Conservation (phyloP, 2,888 invertebrate genomes). For the Cyrtodaria siliqua region DNA sequence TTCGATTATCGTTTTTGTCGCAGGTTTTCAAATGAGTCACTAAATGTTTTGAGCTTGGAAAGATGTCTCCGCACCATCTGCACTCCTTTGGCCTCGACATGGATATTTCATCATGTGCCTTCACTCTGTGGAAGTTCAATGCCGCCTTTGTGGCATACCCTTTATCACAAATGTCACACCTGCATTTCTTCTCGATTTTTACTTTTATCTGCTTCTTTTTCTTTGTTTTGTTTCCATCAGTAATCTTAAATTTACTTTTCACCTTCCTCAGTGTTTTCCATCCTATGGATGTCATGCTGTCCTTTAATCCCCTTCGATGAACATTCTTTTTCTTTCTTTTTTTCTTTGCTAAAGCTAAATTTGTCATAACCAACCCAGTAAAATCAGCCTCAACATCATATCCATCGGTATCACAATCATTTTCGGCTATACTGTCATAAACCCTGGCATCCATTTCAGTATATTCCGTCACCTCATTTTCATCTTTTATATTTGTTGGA, state of each 20-base stretch:
- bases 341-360: not conserved
- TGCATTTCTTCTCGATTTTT: not conserved
- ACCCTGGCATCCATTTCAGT: too few relatives aligned
- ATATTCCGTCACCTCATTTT: too few relatives aligned
- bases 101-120: not conserved
- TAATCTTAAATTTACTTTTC: not conserved
- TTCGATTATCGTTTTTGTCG: conserved; percentile 32
- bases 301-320: too few relatives aligned
- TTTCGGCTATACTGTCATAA: too few relatives aligned
- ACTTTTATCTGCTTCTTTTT: not conserved
- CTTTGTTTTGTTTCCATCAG: not conserved
- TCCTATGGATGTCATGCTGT: not conserved
- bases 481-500: too few relatives aligned
- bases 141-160: conserved; percentile 5
- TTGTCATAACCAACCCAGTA: not conserved
- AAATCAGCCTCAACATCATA: too few relatives aligned
- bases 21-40: conserved; percentile 24
- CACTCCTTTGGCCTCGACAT: conserved; percentile 16
- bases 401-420: too few relatives aligned
- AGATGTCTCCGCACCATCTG: conserved; percentile 35
- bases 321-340: not conserved
- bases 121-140: not conserved
- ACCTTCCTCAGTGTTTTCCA: not conserved
- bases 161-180: conserved; percentile 22
- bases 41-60: conserved; percentile 1